Evolutionary conservation across 1,140 invertebrate genomes (phyloP), one percentile per base, ranked within the genome.

Genomic region (Penaeus indicus): DNA sequence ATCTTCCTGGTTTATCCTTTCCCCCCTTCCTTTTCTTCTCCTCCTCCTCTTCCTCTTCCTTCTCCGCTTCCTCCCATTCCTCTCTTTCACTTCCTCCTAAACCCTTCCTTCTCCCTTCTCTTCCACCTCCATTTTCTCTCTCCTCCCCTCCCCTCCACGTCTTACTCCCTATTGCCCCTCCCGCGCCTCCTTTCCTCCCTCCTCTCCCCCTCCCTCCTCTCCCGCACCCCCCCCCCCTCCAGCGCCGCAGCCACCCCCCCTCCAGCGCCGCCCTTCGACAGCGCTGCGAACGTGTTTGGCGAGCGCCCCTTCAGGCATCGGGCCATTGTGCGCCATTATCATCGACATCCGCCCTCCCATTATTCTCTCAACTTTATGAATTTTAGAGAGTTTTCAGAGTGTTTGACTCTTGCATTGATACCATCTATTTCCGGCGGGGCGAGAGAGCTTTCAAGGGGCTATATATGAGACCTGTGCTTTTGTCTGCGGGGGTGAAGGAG

Each of bases 341-440:
- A 27, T 18, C 25, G 69, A 75, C 69, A 75, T 18, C 47, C 21
- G 69, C 69, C 25, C 69, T 25, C 16, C 69, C 69, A 75, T 75
- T 75, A 75, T 75, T 38, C 25, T 38, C 22, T 38, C 69, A 75
- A 75, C 69, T 75, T 75, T 75, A 75, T 75, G 69, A 27, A 75
- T 75, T 75, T 38, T 75, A 38, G 25, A 75, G 69, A 75, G 69
- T 75, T 75, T 27, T 75, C 69, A 22, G 25, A 25, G 69, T 75
- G 69, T 75, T 75, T 75, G 69, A 75, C 69, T 75, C 69, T 25
- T 75, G 69, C 69, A 75, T 75, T 75, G 69, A 75, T 75, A 38
- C 69, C 69, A 75, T 75, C 69, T 75, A 75, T 27, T 75, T 27
- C 69, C 69, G 21, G 69, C 25, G 21, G 25, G 69, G 25, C 25